These are phyloP conservation scores for Orthosia cruda DNA, from an alignment of 2,888 invertebrate genomes.

Conservation along the genomic window DNA sequence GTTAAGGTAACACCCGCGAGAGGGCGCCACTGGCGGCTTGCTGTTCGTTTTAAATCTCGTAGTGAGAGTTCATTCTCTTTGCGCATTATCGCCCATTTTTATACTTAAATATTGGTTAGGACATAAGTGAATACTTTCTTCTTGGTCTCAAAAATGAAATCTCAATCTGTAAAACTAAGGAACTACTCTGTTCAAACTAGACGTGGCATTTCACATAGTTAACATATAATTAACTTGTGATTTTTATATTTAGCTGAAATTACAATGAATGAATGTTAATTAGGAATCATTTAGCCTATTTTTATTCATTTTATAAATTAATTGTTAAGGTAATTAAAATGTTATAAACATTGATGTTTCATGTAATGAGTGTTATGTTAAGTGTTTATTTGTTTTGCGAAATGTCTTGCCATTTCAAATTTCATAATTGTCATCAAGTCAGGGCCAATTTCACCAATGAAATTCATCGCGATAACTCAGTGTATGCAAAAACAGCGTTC, in stretches of 20 bases:
- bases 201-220: conserved; percentile 50
- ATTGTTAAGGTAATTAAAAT: conserved; percentile 45
- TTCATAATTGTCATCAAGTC: background rate
- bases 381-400: conserved; percentile 15
- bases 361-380: conserved; percentile 36
- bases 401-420: conserved; percentile 2
- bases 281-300: conserved; percentile 50
- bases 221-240: conserved; percentile 46
- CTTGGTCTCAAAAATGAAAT: conserved; percentile 71
- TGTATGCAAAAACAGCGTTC: too few species aligned
- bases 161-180: conserved; percentile 63
- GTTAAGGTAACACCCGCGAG: conserved; percentile 28
- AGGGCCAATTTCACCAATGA: too few species aligned
- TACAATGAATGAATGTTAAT: conserved; percentile 64
- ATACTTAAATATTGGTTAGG: conserved; percentile 59
- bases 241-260: conserved; percentile 62
- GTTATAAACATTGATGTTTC: conserved; percentile 53
- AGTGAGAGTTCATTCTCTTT: conserved; percentile 41
- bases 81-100: conserved; percentile 61
- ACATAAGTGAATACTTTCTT: conserved; percentile 65
- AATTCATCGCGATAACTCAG: too few species aligned
- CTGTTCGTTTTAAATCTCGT: conserved; percentile 29
- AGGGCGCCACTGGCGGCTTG: conserved; percentile 53
- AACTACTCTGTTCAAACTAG: conserved; percentile 70
- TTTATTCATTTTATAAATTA: conserved; percentile 51